Evolutionary conservation across 2,113 vertebrate genomes (phyloP).

Genomic region (Herpetotheres cachinnans): DNA sequence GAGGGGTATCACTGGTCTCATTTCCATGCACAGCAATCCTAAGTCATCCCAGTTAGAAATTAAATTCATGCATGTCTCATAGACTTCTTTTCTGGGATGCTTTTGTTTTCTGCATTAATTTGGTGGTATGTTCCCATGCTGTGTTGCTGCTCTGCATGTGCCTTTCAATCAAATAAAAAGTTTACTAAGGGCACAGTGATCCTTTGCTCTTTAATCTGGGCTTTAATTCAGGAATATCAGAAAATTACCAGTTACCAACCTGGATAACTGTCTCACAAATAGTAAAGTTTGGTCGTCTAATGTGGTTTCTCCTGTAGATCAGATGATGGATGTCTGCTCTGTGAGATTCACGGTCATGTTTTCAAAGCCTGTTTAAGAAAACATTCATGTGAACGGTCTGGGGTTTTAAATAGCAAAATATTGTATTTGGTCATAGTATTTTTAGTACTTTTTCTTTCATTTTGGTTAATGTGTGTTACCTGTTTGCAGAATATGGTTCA

Average conservation of each 20-base stretch:
- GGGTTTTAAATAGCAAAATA: background rate
- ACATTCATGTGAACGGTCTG: background rate
- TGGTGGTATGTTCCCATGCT: background rate
- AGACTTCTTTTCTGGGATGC: background rate
- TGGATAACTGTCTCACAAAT: background rate
- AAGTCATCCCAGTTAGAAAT: background rate
- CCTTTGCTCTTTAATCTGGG: background rate
- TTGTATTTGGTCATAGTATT: background rate
- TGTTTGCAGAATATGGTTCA: background rate
- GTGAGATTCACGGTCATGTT: background rate
- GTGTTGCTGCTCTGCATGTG: background rate
- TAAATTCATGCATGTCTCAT: background rate
- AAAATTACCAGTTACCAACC: background rate
- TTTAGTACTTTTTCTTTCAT: background rate
- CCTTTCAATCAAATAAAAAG: background rate
- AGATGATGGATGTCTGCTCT: background rate
- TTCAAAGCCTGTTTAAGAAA: background rate
- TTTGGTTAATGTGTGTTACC: background rate
- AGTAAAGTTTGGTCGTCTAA: background rate
- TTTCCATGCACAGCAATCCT: background rate
- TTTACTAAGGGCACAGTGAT: background rate
- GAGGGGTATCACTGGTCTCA: background rate
- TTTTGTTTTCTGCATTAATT: background rate
- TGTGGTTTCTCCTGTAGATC: background rate
- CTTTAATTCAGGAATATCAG: background rate